Evolutionary conservation across 2,888 invertebrate species (phyloP).

Genomic region (Bimastos eiseni): DNA sequence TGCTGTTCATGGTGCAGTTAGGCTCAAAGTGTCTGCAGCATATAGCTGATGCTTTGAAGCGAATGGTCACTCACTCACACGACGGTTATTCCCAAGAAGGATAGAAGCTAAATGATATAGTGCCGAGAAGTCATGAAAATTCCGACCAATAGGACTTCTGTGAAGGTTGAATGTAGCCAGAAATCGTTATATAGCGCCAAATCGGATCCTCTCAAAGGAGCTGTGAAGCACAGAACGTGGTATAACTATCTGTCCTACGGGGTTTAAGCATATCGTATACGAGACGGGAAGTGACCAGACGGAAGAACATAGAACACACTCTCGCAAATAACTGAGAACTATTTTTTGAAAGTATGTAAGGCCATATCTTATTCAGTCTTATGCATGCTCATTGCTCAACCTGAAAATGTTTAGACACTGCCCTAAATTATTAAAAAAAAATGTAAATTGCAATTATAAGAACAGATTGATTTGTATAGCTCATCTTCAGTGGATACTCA

Average conservation of each 20-base stretch:
- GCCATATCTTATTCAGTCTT: too few relatives aligned
- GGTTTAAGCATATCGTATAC: too few relatives aligned
- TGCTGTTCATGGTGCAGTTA: neutral
- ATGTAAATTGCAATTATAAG: too few relatives aligned
- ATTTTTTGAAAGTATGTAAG: too few relatives aligned
- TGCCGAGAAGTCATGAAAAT: neutral
- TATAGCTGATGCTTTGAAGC: neutral
- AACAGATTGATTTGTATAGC: too few relatives aligned
- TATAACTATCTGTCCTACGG: neutral
- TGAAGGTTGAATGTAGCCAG: neutral
- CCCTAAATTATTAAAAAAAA: too few relatives aligned
- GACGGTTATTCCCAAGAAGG: neutral
- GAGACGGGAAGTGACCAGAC: neutral
- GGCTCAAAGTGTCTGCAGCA: neutral
- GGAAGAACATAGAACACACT: neutral
- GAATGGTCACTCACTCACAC: neutral
- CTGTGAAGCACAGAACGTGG: neutral
- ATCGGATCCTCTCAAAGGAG: neutral
- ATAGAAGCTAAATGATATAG: neutral
- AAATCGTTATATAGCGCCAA: neutral
- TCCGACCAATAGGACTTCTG: neutral
- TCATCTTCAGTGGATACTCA: too few relatives aligned
- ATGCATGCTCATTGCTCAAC: too few relatives aligned
- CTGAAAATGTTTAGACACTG: too few relatives aligned
- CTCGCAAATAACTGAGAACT: neutral